Percentiles rank a stretch among this genome's conserved stretches.
These are phyloP conservation scores for Notodonta ziczac DNA, from an alignment of 2,888 invertebrate species.

Conservation along the genomic window DNA sequence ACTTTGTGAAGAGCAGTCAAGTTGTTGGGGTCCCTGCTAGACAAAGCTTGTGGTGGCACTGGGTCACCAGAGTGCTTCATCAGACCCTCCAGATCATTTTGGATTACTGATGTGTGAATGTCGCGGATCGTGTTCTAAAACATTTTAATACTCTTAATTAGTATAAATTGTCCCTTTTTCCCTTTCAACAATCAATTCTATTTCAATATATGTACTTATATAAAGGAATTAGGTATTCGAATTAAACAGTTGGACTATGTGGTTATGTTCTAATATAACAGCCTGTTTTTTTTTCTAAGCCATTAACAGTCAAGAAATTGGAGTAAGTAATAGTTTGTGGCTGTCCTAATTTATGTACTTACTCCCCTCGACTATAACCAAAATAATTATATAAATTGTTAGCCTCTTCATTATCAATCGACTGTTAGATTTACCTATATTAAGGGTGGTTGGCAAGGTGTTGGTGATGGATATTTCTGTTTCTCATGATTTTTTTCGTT, in stretches of 20 bases:
- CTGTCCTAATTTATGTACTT: too few species aligned
- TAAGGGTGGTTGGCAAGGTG: neutral
- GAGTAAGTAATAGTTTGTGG: too few species aligned
- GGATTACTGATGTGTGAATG: conserved; percentile 90
- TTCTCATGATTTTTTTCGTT: neutral
- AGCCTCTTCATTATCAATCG: too few species aligned
- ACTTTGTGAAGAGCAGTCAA: conserved; percentile 95
- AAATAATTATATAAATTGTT: too few species aligned
- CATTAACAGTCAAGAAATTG: too few species aligned
- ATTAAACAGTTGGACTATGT: too few species aligned
- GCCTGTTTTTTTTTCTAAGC: too few species aligned
- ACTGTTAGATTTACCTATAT: too few species aligned
- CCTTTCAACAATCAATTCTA: too few species aligned
- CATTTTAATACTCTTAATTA: neutral
- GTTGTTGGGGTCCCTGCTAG: conserved; percentile 91
- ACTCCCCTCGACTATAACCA: too few species aligned
- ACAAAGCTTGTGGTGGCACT: conserved; percentile 88
- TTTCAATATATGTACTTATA: neutral
- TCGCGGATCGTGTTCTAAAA: conserved; percentile 92
- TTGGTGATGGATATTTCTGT: neutral
- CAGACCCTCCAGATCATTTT: conserved; percentile 89
- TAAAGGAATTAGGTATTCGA: too few species aligned
- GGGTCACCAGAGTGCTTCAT: conserved; percentile 88
- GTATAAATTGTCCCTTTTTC: neutral
- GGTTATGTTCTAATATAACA: too few species aligned